phyloP scores from a whole-genome alignment of 2,113 vertebrate genomes.

The Lepisosteus osseus region DNA sequence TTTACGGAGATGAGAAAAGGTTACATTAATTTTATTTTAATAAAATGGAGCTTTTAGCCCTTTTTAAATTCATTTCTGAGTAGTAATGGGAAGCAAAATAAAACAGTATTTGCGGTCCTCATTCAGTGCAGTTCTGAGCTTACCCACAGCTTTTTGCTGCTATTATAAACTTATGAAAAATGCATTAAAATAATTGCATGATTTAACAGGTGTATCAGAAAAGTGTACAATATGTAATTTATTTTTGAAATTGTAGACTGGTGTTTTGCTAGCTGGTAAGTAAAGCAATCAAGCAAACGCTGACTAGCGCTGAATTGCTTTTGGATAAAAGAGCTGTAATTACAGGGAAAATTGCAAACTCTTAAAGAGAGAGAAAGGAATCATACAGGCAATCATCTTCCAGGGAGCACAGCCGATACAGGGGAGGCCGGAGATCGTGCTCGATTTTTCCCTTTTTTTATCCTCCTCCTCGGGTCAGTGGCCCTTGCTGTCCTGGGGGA shows the following conservation, averaged over 20 bases:
- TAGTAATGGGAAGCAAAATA: not conserved
- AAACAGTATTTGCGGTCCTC: not conserved
- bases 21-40: too few relatives aligned
- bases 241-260: not conserved
- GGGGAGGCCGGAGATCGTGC: too few relatives aligned
- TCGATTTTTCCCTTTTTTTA: not conserved
- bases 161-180: slow-evolving; percentile 8
- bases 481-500: not conserved
- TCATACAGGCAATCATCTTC: not conserved
- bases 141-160: not conserved
- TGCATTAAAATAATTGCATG: slow-evolving; percentile 8
- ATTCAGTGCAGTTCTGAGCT: not conserved
- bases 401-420: not conserved
- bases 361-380: slow-evolving; percentile 2
- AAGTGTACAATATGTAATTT: slow-evolving; percentile 7
- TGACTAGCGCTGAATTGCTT: slow-evolving; percentile 8
- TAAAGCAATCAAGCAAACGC: not conserved
- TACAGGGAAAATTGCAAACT: slow-evolving; percentile 4
- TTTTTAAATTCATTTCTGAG: too few relatives aligned
- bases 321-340: slow-evolving; percentile 2
- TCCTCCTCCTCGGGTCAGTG: not conserved
- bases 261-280: not conserved
- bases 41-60: too few relatives aligned
- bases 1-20: too few relatives aligned
- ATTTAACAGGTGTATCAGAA: slow-evolving; percentile 10